Base-by-base conservation (phyloP, 2,797 vertebrate species). In the Lycodopsis pacificus region DNA sequence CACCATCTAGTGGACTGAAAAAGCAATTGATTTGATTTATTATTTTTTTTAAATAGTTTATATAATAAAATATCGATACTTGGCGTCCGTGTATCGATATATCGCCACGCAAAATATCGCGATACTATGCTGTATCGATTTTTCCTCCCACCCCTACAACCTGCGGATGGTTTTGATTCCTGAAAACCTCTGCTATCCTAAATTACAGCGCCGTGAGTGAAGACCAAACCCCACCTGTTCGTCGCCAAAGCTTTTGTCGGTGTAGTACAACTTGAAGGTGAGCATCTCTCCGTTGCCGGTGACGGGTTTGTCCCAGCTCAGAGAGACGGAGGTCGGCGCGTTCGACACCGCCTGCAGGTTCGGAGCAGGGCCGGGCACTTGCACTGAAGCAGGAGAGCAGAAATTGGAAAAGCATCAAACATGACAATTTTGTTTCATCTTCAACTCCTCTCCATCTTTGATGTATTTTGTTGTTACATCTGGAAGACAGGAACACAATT, bases 191-290 rank as follows among this genome's bases (percentile, higher is more conserved):
- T 64, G 27, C 32, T 11, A 3, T 27, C 27, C 34, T 19, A 53
- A n/a, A n/a, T 22, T 27, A 7, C 32, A 65, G n/a, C 13, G 14
- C 22, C 63, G 40, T 8, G 32, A 58, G 49, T 22, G 25, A 22
- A 46, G 30, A 15, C 17, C 7, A 19, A 5, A 1, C 62, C 85
- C 17, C 92, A 99, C 98, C 97, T 99, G 96, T 67, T 99, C 98
- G 0, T 62, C 94, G 76, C 96, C 96, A 57, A 94, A 81, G n/a
- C 96, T 96, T 68, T 96, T 97, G 91, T 99, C 98, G 87, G 97
- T 96, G 93, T 97, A 97, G 88, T 98, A 99, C 44, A 99, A 78
- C 85, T 98, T 99, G 91, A 98, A 99, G 87, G 95, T 97, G 91
- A 98, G 96, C 86, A 98, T 97, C 44, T 98, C 97, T 0, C 98